Conservation (phyloP, 2,797 vertebrate genomes). For the Ctenochaetus hawaiiensis region DNA sequence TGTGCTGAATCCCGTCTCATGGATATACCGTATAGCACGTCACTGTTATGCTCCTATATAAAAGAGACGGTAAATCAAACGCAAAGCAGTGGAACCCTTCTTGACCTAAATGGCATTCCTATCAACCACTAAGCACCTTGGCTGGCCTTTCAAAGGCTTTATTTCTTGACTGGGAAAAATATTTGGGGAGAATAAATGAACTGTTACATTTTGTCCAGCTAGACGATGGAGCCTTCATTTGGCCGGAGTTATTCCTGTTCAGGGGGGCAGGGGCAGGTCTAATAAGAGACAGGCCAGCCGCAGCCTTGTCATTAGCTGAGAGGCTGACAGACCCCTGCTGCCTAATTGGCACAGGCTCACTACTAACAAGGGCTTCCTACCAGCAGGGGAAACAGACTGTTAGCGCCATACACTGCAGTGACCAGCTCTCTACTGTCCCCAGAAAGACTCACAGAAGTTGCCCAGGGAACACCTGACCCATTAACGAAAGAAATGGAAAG, state of each 20-base stretch:
- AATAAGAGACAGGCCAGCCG: constrained; percentile 80
- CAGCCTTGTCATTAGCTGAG: constrained; percentile 80
- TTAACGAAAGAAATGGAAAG: constrained; percentile 73
- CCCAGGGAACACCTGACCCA: constrained; percentile 73
- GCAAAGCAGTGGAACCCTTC: constrained; percentile 65
- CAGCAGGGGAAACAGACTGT: constrained; percentile 69
- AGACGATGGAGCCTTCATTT: constrained; percentile 74
- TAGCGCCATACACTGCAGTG: constrained; percentile 50
- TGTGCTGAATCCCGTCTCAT: constrained; percentile 69
- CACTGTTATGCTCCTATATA: constrained; percentile 65
- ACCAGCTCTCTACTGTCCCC: constrained; percentile 57
- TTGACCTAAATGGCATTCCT: constrained; percentile 80
- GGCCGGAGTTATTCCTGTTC: constrained; percentile 75
- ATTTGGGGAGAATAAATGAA: constrained; percentile 83
- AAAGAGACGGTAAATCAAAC: constrained; percentile 76
- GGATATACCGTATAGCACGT: constrained; percentile 48
- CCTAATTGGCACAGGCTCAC: constrained; percentile 82
- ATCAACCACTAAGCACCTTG: constrained; percentile 77
- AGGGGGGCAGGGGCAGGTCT: constrained; percentile 66
- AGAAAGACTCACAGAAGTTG: constrained; percentile 44
- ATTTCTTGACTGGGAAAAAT: constrained; percentile 73
- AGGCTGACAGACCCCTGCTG: constrained; percentile 80
- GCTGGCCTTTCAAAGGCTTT: constrained; percentile 75
- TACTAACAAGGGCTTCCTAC: constrained; percentile 78
- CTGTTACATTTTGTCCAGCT: constrained; percentile 80